Conservation (phyloP, 2,797 vertebrate genomes). For the Coluber constrictor region DNA sequence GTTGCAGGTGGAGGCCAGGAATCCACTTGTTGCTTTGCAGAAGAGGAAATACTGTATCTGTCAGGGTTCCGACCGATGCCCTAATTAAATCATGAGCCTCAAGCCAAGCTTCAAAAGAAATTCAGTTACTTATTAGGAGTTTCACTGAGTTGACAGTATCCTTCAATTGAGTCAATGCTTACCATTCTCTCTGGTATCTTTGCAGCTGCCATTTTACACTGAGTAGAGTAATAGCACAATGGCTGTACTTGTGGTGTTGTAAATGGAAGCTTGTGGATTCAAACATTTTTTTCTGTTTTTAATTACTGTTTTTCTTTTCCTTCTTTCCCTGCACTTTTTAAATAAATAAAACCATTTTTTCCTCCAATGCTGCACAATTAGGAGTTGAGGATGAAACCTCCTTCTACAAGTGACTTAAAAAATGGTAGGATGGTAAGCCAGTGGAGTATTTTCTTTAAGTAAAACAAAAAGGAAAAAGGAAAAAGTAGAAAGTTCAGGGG, state of each 20-base stretch:
- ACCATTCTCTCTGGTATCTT: not conserved
- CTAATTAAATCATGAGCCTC: too few species aligned
- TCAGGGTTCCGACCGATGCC: too few species aligned
- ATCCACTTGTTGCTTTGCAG: not conserved
- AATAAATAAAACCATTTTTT: not conserved
- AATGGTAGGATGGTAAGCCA: not conserved
- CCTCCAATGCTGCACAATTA: not conserved
- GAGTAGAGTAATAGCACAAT: not conserved
- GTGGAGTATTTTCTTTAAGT: not conserved
- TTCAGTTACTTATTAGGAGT: too few species aligned
- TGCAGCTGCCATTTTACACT: not conserved
- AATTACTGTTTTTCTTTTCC: not conserved
- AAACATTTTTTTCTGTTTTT: not conserved
- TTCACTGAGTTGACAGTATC: too few species aligned
- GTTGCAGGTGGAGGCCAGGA: not conserved
- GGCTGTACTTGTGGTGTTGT: not conserved
- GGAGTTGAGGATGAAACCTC: not conserved
- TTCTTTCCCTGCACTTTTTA: not conserved
- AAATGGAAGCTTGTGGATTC: not conserved
- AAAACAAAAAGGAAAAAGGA: not conserved
- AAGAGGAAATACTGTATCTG: not conserved
- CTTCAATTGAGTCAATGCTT: not conserved
- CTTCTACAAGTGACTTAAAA: not conserved
- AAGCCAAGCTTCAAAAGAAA: too few species aligned
- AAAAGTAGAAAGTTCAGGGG: not conserved